Evolutionary conservation across 2,888 invertebrate species (phyloP), one percentile per base, ranked within the genome.

Genomic region (Nemapogon koenigi): DNA sequence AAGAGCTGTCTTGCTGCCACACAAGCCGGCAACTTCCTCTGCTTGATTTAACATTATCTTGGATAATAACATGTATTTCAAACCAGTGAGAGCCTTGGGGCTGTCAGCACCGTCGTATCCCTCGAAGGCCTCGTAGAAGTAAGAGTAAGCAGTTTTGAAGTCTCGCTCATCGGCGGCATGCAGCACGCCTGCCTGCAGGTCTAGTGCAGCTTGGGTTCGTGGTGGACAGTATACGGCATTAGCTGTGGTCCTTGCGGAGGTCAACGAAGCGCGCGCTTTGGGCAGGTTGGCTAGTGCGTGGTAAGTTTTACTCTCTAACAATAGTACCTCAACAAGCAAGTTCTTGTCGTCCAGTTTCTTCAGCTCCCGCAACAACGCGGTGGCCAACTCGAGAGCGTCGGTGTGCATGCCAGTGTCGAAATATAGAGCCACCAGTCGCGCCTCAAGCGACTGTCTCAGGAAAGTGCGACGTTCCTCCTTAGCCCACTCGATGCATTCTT

Each of bases 141-240:
- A 99, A 39, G 98, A 99, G 76, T 96, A 99, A 31, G 97, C 98
- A 41, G 99, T 99, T 83, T 99, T 99, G 69, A 99, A 99, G 63
- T 99, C 99, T 52, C 94, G 89, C 69, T 99, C 99, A 63, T 99
- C 99, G n/a, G 98, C 98, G 7, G 99, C 99, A 75, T 99, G 99
- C 40, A 99, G 80, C 49, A 99, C 96, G 51, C 97, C 97, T 3
- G 98, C 97, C 63, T 98, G 97, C 48, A 97, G 81, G 72, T 99
- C 99, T 26, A 99, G 82, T 7, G 97, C 91, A 6, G 97, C 97
- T 76, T 99, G 99, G 83, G 98, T 90, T 79, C 96, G 95, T 0
- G 99, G 98, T 44, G 98, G 97, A 68, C 98, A 97, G 68, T 99
- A 99, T 55, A 99, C 98, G 8, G 97, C 94, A 75, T 99, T 99